These are phyloP conservation scores for Phaedon cochleariae DNA, from an alignment of 2,888 invertebrate genomes.

Conservation along the genomic window DNA sequence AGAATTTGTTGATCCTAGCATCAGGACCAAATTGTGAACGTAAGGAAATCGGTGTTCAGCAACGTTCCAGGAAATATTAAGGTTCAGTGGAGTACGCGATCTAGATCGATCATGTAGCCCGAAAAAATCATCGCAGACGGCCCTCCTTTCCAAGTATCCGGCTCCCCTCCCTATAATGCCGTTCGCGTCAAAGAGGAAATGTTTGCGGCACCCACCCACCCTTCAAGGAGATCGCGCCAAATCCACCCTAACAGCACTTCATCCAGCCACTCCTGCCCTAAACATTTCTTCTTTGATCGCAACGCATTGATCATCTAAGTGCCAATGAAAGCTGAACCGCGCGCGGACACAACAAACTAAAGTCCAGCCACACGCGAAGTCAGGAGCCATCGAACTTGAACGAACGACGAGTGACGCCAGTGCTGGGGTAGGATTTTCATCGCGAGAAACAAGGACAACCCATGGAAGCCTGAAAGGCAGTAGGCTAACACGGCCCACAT, in stretches of 20 bases:
- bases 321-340: constrained; percentile 42
- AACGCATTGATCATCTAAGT: constrained; percentile 49
- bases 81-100: not conserved
- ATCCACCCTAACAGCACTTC: constrained; percentile 53
- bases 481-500: no score
- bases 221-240: constrained; percentile 49
- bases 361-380: no score
- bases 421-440: no score
- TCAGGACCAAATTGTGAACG: no score
- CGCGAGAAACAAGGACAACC: no score
- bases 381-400: no score
- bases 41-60: no score
- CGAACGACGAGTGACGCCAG: no score
- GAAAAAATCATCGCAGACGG: constrained; percentile 27
- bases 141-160: constrained; percentile 60
- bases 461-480: no score
- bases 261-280: constrained; percentile 54
- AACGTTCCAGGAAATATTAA: not conserved
- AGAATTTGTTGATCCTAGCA: no score
- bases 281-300: constrained; percentile 64
- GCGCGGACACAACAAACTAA: constrained; percentile 60
- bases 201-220: constrained; percentile 55
- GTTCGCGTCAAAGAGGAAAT: constrained; percentile 62
- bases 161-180: constrained; percentile 55
- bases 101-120: not conserved